Base-by-base conservation (phyloP, 1,140 invertebrate species). In the Cotesia vestalis region DNA sequence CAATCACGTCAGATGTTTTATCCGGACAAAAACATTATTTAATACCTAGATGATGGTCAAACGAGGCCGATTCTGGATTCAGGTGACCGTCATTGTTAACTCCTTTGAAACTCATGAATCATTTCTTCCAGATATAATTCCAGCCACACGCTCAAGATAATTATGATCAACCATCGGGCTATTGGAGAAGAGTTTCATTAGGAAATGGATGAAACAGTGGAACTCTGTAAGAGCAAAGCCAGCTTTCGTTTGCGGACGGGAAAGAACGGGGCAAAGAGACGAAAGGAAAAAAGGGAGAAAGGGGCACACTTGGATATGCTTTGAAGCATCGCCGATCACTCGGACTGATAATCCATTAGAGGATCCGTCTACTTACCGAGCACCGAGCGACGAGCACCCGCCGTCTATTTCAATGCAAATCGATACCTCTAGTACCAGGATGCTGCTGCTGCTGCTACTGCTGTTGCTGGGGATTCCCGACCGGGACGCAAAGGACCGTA, bases 341-440 rank as follows among this genome's bases (percentile, higher is more conserved):
- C 84, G 79, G 77, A 84, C 85, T 86, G 85, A 86, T 86, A 86
- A 86, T 86, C 85, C 85, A 86, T 86, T 86, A 86, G 84, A 59
- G 57, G 84, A 86, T 86, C 83, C 82, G 83, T 84, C 84, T 85
- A 86, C 85, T 86, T 85, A 85, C 40, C 40, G 84, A 85, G 85
- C 85, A 85, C 1, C 27, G 27, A 27, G 27, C 27, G 27, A 27
- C 27, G 27, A 27, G 27, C 27, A 27, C 27, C 27, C 85, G 85
- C 85, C 84, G 83, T 86, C 84, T 85, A 86, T 86, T 86, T 86
- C 84, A 86, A 86, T 86, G 84, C 84, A 86, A 86, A 86, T 86
- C 85, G 85, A 86, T 86, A 85, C 82, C 40, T 46, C 40, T 46
- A 46, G 40, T 46, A 46, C 6, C 40, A 46, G 40, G 11, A 46